A percentile compares a stretch with the other conserved stretches of the same genome.
phyloP scores from a whole-genome alignment of 2,888 invertebrate species.

The Aspidiotus destructor region DNA sequence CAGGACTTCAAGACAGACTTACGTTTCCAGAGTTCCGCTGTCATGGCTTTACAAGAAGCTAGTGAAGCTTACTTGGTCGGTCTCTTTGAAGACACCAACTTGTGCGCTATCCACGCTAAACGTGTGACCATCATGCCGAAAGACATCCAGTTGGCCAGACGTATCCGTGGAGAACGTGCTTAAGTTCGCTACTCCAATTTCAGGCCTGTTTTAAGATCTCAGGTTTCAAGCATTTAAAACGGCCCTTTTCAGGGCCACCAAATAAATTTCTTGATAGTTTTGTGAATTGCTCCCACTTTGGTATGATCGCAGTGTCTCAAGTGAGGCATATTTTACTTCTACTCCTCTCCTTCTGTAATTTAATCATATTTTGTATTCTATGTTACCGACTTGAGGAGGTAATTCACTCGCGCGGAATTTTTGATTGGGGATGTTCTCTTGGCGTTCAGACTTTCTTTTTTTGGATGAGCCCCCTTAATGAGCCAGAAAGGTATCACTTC shows the following conservation, averaged over 20 bases:
- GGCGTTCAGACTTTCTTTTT: too few species aligned
- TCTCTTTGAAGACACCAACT: conserved; percentile 93
- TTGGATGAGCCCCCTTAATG: too few species aligned
- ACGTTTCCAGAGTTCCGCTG: conserved; percentile 41
- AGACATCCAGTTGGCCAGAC: conserved; percentile 50
- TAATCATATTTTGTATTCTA: too few species aligned
- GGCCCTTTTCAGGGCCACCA: conserved; percentile 32
- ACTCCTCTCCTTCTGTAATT: too few species aligned
- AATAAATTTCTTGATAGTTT: conserved; percentile 5
- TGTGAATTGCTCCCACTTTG: too few species aligned
- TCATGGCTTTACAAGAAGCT: conserved; percentile 42
- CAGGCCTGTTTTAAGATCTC: background rate
- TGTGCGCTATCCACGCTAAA: conserved; percentile 89
- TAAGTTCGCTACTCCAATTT: background rate
- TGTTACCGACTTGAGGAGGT: too few species aligned
- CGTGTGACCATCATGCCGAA: conserved; percentile 57
- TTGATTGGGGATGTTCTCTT: too few species aligned
- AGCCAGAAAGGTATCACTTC: too few species aligned
- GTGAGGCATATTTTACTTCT: too few species aligned
- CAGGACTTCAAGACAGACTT: conserved; percentile 45
- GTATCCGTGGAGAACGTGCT: conserved; percentile 34
- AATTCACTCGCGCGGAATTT: too few species aligned
- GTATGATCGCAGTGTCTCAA: too few species aligned
- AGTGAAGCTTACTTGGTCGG: conserved; percentile 76
- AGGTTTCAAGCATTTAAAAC: conserved; percentile 20